These are phyloP conservation scores for Amiota mariae DNA, from an alignment of 2,888 invertebrate genomes.

Conservation along the genomic window DNA sequence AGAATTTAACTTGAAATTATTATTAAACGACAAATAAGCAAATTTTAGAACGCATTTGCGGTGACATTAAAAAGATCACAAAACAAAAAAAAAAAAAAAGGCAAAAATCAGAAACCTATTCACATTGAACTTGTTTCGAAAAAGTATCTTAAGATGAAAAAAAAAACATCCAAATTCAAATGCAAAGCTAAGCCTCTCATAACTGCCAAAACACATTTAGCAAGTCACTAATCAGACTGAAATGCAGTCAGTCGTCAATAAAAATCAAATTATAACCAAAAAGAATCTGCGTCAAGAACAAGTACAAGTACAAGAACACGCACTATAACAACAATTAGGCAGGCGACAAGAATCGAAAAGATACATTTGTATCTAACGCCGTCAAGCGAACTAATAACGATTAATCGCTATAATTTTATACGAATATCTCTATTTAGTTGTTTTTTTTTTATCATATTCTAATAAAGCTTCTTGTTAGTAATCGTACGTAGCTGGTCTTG, in stretches of 20 bases:
- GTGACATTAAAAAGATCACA: slow-evolving; percentile 9
- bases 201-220: slow-evolving; percentile 24
- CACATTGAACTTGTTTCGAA: slow-evolving; percentile 21
- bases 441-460: not conserved
- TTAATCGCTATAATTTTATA: no score
- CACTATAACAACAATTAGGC: not conserved
- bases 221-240: slow-evolving; percentile 21
- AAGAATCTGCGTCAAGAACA: slow-evolving; percentile 4
- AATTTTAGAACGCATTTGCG: slow-evolving; percentile 9
- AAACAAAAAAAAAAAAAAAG: not conserved
- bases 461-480: not conserved
- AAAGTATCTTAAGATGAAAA: not conserved
- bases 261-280: slow-evolving; percentile 27
- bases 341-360: no score
- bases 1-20: slow-evolving; percentile 3
- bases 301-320: slow-evolving; percentile 4
- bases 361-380: slow-evolving; percentile 25
- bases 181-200: slow-evolving; percentile 8
- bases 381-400: slow-evolving; percentile 25
- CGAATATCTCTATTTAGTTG: not conserved
- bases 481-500: no score
- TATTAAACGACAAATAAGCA: slow-evolving; percentile 3
- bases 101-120: slow-evolving; percentile 18
- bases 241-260: slow-evolving; percentile 19
- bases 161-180: not conserved